Base-by-base conservation (phyloP, 2,888 invertebrate genomes). In the Chymomyza fuscimana region DNA sequence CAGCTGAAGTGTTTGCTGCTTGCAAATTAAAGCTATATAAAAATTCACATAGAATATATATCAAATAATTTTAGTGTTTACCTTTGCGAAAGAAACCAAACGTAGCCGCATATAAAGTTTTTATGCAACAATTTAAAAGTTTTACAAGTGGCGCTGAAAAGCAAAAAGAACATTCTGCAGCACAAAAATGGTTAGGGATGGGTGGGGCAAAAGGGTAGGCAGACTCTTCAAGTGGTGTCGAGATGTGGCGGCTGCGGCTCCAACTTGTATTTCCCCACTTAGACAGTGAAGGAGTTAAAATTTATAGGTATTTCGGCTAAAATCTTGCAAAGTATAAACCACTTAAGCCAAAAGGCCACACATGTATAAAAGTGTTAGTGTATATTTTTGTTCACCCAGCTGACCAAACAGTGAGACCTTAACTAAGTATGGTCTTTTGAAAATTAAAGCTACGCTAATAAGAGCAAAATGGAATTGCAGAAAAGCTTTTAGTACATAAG, bases 51-150 rank as follows among this genome's bases (percentile, higher is more conserved):
- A 12, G n/a, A n/a, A n/a, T n/a, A 12, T 5, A 12, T 46, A 12
- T 46, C 40, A 54, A 22, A 54, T 54, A 12, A 15, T 54, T 54
- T 54, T 22, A 16, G 10, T 22, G 22, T 54, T 54, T 19, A 54
- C 19, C 22, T n/a, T n/a, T 22, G 22, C 25, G 59, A 59, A 22
- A 16, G 67, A 52, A 63, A 81, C 69, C 73, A 65, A 80, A 78
- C 65, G 69, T 67, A 84, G 69, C 83, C 83, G 67, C 83, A 87
- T 67, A 74, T 70, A 76, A 86, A 84, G 76, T 83, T 84, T 77
- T 86, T 78, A 83, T 86, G 86, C 86, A 87, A 84, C 86, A 84
- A 86, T 81, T 84, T 86, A 62, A 87, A 84, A 84, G 79, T 84
- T 87, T 86, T 75, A 75, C 87, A 84, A 79, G 81, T 79, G 79